phyloP scores from a whole-genome alignment of 2,113 vertebrate species.

The Neogobius melanostomus region DNA sequence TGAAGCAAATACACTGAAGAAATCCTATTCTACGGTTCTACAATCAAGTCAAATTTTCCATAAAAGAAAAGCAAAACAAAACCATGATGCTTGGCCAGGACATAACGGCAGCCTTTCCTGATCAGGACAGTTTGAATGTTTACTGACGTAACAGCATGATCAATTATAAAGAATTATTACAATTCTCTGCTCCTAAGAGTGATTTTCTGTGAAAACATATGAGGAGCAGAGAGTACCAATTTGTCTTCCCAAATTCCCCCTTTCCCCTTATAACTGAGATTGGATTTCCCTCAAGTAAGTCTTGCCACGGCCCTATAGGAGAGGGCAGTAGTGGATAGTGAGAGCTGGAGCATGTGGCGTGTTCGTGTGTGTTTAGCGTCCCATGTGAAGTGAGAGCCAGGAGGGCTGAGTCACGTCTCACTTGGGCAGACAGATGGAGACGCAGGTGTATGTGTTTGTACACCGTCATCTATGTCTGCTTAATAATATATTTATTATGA shows the following conservation, averaged over 20 bases:
- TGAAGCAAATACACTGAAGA: too few species aligned
- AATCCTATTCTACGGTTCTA: too few species aligned
- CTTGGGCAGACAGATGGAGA: conserved; percentile 66
- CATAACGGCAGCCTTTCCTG: too few species aligned
- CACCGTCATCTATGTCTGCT: conserved; percentile 10
- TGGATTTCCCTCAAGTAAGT: conserved; percentile 42
- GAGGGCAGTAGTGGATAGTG: conserved; percentile 28
- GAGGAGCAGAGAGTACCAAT: too few species aligned
- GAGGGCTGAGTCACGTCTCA: conserved; percentile 63
- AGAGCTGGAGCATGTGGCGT: conserved; percentile 14
- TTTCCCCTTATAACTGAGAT: background rate
- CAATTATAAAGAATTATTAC: too few species aligned
- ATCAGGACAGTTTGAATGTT: too few species aligned
- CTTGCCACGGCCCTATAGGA: conserved; percentile 39
- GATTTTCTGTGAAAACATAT: too few species aligned
- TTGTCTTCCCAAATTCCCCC: background rate
- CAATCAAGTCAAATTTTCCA: too few species aligned
- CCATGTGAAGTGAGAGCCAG: conserved; percentile 54
- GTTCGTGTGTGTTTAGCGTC: conserved; percentile 48
- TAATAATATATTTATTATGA: conserved; percentile 25
- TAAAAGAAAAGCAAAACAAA: too few species aligned
- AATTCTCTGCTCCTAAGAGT: too few species aligned
- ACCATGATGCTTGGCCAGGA: too few species aligned
- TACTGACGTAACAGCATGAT: too few species aligned
- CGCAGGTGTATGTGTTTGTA: conserved; percentile 56